phyloP scores from a whole-genome alignment of 2,888 invertebrate genomes.

The Strigamia maritima region DNA sequence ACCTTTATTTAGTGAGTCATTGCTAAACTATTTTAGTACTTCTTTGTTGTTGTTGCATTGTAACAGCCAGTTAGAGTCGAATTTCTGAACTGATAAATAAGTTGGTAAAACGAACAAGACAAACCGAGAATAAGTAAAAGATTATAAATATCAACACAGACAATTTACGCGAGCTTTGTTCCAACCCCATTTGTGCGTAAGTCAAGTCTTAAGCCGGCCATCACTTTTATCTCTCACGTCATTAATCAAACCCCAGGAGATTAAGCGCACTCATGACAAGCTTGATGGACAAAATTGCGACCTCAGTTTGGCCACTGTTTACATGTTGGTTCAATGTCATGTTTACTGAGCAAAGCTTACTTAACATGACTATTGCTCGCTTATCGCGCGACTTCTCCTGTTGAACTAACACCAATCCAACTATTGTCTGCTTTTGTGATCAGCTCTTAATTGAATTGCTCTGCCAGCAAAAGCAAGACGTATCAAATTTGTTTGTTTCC shows the following conservation, averaged over 20 bases:
- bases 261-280: not conserved
- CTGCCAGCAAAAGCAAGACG: not conserved
- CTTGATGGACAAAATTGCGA: not conserved
- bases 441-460: conserved; percentile 10
- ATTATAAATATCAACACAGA: not conserved
- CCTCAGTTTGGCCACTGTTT: not conserved
- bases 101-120: not conserved
- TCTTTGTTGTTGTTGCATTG: too few species aligned
- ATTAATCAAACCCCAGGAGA: conserved; percentile 27
- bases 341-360: not conserved
- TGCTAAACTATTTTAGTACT: too few species aligned
- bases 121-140: not conserved
- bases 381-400: not conserved
- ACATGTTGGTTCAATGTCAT: conserved; percentile 17
- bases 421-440: not conserved
- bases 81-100: not conserved
- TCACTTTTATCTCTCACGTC: conserved; percentile 2
- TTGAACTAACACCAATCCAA: not conserved
- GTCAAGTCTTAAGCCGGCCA: not conserved
- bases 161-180: not conserved
- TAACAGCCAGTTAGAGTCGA: too few species aligned
- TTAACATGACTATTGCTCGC: not conserved
- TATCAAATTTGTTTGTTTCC: not conserved
- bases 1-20: too few species aligned
- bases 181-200: not conserved